These are phyloP conservation scores for Tenebrio molitor DNA, from an alignment of 1,140 invertebrate species.

Conservation along the genomic window DNA sequence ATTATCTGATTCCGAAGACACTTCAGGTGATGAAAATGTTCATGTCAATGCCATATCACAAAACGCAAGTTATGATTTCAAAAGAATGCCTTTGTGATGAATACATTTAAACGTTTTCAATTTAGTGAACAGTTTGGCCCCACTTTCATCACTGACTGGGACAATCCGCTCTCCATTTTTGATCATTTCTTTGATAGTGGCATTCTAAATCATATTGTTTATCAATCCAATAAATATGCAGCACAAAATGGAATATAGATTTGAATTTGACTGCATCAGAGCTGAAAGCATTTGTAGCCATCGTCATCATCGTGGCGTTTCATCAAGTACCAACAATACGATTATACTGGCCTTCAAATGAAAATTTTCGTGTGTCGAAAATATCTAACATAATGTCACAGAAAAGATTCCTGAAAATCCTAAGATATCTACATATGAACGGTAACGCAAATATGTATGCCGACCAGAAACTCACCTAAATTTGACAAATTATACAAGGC, in stretches of 20 bases:
- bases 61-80: too few species aligned
- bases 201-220: not conserved
- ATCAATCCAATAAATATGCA: constrained; percentile 30
- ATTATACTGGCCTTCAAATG: constrained; percentile 64
- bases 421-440: constrained; percentile 62
- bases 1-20: too few species aligned
- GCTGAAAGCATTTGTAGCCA: constrained; percentile 34
- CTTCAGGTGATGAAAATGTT: too few species aligned
- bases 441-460: constrained; percentile 59
- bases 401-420: constrained; percentile 64
- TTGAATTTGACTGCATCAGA: constrained; percentile 13
- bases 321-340: constrained; percentile 40
- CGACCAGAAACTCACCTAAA: constrained; percentile 53
- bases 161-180: not conserved
- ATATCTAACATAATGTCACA: constrained; percentile 63
- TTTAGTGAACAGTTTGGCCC: too few species aligned
- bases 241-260: not conserved
- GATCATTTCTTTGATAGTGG: not conserved
- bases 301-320: constrained; percentile 45
- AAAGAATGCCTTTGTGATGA: too few species aligned
- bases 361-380: constrained; percentile 62
- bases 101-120: too few species aligned
- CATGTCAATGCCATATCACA: too few species aligned
- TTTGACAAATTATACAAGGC: constrained; percentile 65
- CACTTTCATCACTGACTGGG: too few species aligned